Evolutionary conservation across 2,797 vertebrate genomes (phyloP).

Genomic region (Spinus olivaceus): DNA sequence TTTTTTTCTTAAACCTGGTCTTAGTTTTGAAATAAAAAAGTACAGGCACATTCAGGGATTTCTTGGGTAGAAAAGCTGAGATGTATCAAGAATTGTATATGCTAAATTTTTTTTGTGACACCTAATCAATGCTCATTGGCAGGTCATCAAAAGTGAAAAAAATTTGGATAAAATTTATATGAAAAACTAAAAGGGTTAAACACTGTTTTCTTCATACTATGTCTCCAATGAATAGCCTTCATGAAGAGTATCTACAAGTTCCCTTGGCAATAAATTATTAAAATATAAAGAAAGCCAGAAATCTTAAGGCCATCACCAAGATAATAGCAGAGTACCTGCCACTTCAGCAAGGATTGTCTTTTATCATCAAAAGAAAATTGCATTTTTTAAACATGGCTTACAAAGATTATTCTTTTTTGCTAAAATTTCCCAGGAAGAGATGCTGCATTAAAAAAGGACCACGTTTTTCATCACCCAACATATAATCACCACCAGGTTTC

Average conservation of each 20-base stretch:
- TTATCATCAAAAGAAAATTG: not conserved
- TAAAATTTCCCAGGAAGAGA: not conserved
- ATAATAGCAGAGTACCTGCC: not conserved
- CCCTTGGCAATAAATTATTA: not conserved
- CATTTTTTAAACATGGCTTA: not conserved
- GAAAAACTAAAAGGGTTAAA: not conserved
- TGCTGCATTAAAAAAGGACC: not conserved
- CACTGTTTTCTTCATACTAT: not conserved
- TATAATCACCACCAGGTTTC: not conserved
- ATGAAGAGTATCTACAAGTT: not conserved
- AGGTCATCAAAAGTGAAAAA: not conserved
- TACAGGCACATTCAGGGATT: not conserved
- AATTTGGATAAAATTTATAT: not conserved
- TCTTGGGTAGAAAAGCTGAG: not conserved
- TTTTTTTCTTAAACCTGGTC: not conserved
- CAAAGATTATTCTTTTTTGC: not conserved
- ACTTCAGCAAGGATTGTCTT: not conserved
- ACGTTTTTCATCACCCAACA: not conserved
- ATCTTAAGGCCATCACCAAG: not conserved
- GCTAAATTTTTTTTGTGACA: not conserved
- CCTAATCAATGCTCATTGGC: not conserved
- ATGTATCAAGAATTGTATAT: not conserved
- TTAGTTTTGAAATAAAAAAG: not conserved
- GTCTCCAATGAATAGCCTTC: not conserved
- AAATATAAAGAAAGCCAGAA: not conserved